Evolutionary conservation across 2,888 invertebrate genomes (phyloP), one percentile per base, ranked within the genome.

Genomic region (Gisinianus flammeolus): DNA sequence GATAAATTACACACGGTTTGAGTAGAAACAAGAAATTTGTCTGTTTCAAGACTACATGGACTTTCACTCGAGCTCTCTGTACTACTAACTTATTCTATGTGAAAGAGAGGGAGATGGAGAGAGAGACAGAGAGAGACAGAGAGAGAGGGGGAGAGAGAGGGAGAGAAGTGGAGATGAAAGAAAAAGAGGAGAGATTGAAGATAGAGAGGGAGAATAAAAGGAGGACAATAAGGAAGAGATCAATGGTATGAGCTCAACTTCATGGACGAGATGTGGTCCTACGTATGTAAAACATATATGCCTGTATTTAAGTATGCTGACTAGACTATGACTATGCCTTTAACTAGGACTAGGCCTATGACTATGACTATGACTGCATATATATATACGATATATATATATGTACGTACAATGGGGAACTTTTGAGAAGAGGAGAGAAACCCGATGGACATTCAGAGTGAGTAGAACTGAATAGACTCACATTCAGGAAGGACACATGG

Each of bases 401-500:
- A 35, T 35, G 12, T 35, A 35, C 6, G 19, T 44, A 44, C 6
- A 2, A 12, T 44, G 44, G 2, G 12, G 44, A 12, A 44, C 2
- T 6, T 2, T 44, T 16, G 2, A 44, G 44, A 44, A 44, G 19
- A 44, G 19, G 12, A 19, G 2, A 44, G 3, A 16, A 44, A 2
- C 1, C 26, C 62, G 12, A 26, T 6, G 12, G 12, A 28, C 62
- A 62, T 22, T 58, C 58, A 58, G 58, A 58, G 22, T 62, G 26
- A 62, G 62, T 10, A 70, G n/a, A n/a, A n/a, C n/a, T n/a, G n/a
- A n/a, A n/a, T n/a, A n/a, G n/a, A n/a, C n/a, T n/a, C n/a, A n/a
- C n/a, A n/a, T 16, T 70, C 70, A 70, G 70, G 70, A 70, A 70
- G 70, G 70, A 69, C 69, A 33, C 69, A 69, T 69, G 69, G 69